Evolutionary conservation across 2,888 invertebrate species (phyloP), one percentile per base, ranked within the genome.

Genomic region (Tridacna crocea): DNA sequence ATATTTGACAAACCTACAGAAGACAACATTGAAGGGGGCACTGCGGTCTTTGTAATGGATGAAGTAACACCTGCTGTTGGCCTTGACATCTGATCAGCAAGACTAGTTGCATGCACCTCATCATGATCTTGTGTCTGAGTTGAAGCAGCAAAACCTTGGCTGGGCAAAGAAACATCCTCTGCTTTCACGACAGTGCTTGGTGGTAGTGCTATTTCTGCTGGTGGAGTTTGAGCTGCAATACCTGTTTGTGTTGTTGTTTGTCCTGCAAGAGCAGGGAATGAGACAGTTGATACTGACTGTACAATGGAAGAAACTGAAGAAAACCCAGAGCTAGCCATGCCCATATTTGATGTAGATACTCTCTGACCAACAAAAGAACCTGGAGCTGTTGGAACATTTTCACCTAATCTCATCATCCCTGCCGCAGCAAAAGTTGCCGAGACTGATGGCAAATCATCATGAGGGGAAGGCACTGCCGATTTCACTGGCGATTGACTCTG

Each of bases 351-450:
- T 15, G 22, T n/a, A 19, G 72, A 26, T 55, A 77, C 47, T 19
- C 74, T 75, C 46, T 66, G 72, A 51, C 60, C 70, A 12, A 51
- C 24, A 47, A 75, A 80, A 47, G 76, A 79, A 15, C 78, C 72
- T 51, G 76, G 66, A 10, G 63, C 80, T 0, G 19, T 68, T 11
- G 63, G 73, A 22, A 75, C 46, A 47, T 72, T 75, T 60, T 81
- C 84, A 24, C 80, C 82, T 61, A 83, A 77, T 82, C 84, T 76
- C 76, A 79, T 82, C 81, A 83, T 84, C 36, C 88, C 86, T 17
- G 83, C 88, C 15, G 88, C 84, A 55, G 87, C 84, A 83, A 85
- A 85, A 13, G 85, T 80, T 24, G 82, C 84, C 11, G 87, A 85
- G n/a, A 85, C 87, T 47, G 87, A 85, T 17, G 85, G 87, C n/a